Base-by-base conservation (phyloP, 2,113 vertebrate species). In the Oxyruncus cristatus region DNA sequence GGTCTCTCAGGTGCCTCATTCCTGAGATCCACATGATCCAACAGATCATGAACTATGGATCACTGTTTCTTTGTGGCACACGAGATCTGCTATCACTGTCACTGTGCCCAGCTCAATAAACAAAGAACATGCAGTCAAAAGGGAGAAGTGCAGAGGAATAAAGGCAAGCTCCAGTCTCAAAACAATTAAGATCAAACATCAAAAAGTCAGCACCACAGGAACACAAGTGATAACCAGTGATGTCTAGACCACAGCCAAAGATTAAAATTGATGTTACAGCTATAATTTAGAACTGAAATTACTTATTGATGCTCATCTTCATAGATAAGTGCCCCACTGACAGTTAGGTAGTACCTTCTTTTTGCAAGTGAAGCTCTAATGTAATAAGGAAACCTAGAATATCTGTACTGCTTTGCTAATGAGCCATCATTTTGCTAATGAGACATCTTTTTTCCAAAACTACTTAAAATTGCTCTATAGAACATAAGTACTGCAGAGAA, bases 71-170 rank as follows among this genome's bases (percentile, higher is more conserved):
- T n/a, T 35, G 49, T 1, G 0, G 62, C 37, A 44, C 26, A 35
- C 23, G 46, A 72, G 32, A 44, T 46, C 19, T 50, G 30, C 23
- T 33, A 72, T 44, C 33, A 19, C 15, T 9, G 8, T 55, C 46
- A 49, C 33, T 15, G 67, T 0, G 1, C 33, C 23, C 4, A 2
- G 30, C 22, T 67, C 37, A 32, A 58, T n/a, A n/a, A n/a, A 8
- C 0, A 2, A 35, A 63, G 42, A 79, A 47, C 0, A 1, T 15
- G 16, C 32, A 16, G 35, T 16, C 58, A 76, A 39, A 70, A 39
- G 26, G 17, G 39, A 49, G 39, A 15, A 78, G 35, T 35, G 23
- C 6, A 35, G 21, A 50, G 27, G 17, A 10, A 55, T 12, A 84
- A 49, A 66, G 6, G 12, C 14, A 39, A 37, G 19, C 42, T 68